These are phyloP conservation scores for Pristionchus entomophagus DNA, from an alignment of 2,888 invertebrate genomes.

Conservation along the genomic window DNA sequence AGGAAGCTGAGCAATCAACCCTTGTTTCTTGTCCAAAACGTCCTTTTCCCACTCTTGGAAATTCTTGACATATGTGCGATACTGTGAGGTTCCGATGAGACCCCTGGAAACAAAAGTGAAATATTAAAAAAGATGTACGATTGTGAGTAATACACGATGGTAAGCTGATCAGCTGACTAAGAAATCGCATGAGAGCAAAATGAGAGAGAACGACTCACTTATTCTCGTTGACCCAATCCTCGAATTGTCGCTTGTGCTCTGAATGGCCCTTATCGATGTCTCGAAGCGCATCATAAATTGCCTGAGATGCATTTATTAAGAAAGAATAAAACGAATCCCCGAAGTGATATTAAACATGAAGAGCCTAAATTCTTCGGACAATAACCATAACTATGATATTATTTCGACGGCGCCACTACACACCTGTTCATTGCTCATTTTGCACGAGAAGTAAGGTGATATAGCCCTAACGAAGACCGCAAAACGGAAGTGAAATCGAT, in stretches of 20 bases:
- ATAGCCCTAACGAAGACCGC: constrained; percentile 39
- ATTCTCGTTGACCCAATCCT: constrained; percentile 35
- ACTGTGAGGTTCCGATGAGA: constrained; percentile 20
- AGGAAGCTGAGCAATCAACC: constrained; percentile 16
- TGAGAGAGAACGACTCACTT: constrained; percentile 22
- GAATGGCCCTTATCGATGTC: constrained; percentile 18
- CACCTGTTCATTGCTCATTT: constrained; percentile 46
- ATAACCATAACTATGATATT: background rate
- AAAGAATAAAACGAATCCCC: background rate
- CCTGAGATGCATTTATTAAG: background rate
- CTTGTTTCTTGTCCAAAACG: constrained; percentile 6
- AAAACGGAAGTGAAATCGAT: background rate
- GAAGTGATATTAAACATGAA: background rate
- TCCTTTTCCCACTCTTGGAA: constrained; percentile 45
- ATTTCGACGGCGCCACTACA: constrained; percentile 34
- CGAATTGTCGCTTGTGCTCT: constrained; percentile 40
- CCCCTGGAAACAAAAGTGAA: background rate
- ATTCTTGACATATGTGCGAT: constrained; percentile 35
- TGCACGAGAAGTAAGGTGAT: constrained; percentile 34
- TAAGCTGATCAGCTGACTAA: too few relatives aligned
- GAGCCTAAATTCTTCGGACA: background rate
- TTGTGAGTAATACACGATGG: too few relatives aligned
- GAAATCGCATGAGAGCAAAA: background rate
- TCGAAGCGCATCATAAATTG: constrained; percentile 32
- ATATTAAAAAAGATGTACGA: background rate